These are phyloP conservation scores for Ornithorhynchus anatinus DNA, from an alignment of 2,113 vertebrate species.

Conservation along the genomic window DNA sequence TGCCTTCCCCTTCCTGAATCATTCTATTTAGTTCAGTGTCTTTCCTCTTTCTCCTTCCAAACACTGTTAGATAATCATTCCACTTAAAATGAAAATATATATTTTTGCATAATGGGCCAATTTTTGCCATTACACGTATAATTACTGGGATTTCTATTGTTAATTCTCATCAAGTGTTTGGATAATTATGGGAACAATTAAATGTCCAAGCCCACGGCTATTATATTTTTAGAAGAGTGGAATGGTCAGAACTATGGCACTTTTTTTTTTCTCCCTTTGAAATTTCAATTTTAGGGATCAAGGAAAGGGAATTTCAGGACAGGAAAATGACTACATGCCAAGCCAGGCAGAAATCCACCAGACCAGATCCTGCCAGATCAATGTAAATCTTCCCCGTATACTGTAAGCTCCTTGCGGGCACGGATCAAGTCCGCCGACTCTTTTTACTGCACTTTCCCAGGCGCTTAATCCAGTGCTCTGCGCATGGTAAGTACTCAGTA, in stretches of 20 bases:
- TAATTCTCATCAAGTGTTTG: constrained; percentile 1
- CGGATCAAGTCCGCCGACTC: no score
- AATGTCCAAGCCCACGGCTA: constrained; percentile 23
- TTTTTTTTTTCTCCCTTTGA: background rate
- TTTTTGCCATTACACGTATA: constrained; percentile 21
- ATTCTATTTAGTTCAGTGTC: background rate
- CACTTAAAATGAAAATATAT: constrained; percentile 22
- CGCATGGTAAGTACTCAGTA: no score
- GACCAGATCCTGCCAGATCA: no score
- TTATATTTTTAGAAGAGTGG: constrained; percentile 12
- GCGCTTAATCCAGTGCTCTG: no score
- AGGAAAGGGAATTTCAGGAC: no score
- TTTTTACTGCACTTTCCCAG: no score
- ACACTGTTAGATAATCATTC: background rate
- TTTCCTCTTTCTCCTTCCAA: no score
- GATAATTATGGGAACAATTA: constrained; percentile 41
- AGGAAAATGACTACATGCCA: no score
- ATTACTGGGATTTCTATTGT: constrained; percentile 33
- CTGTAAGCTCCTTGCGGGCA: no score
- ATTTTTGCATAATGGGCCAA: constrained; percentile 9
- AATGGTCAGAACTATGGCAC: background rate
- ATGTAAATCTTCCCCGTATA: no score
- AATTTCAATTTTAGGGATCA: constrained; percentile 10
- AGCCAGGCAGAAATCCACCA: no score
- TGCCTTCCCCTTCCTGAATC: background rate